Conservation (phyloP, 1,140 invertebrate genomes). For the Drosophila arizonae region DNA sequence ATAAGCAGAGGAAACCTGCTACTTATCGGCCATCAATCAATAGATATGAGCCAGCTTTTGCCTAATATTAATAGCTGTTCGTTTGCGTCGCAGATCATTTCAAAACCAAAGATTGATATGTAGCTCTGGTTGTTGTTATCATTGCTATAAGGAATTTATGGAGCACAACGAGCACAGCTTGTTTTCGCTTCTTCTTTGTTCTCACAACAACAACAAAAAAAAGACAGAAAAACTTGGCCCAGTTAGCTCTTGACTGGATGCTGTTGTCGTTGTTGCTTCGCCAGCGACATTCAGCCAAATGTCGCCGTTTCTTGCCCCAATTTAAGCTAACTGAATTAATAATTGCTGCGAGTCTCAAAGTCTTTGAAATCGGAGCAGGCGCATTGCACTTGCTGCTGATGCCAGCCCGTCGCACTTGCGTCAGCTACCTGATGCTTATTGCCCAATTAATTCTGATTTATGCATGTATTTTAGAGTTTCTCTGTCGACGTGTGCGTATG, state of each 20-base stretch:
- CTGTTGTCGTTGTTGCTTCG: slow-evolving; percentile 12
- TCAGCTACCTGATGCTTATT: slow-evolving; percentile 9
- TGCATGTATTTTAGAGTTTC: not conserved
- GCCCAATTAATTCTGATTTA: slow-evolving; percentile 33
- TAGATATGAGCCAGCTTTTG: slow-evolving; percentile 51
- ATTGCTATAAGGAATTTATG: slow-evolving; percentile 59
- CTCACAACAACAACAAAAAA: slow-evolving; percentile 7
- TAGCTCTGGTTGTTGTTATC: slow-evolving; percentile 10
- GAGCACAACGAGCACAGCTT: slow-evolving; percentile 43
- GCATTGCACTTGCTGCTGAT: slow-evolving; percentile 8
- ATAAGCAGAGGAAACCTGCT: slow-evolving; percentile 25
- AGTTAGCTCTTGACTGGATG: slow-evolving; percentile 26
- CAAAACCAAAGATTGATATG: slow-evolving; percentile 40
- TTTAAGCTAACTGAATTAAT: slow-evolving; percentile 51
- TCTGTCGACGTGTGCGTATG: not conserved
- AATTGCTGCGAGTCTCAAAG: not conserved
- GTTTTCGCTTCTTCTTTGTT: not conserved
- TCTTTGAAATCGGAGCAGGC: not conserved
- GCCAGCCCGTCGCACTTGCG: not conserved
- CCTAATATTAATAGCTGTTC: slow-evolving; percentile 63
- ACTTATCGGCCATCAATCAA: slow-evolving; percentile 76
- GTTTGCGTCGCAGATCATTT: slow-evolving; percentile 36
- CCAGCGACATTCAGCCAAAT: slow-evolving; percentile 47
- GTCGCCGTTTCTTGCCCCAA: slow-evolving; percentile 18
- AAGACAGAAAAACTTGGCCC: not conserved